Base-by-base conservation (phyloP, 53 echinoderm and acorn worm species). In the Holothuria leucospilota region DNA sequence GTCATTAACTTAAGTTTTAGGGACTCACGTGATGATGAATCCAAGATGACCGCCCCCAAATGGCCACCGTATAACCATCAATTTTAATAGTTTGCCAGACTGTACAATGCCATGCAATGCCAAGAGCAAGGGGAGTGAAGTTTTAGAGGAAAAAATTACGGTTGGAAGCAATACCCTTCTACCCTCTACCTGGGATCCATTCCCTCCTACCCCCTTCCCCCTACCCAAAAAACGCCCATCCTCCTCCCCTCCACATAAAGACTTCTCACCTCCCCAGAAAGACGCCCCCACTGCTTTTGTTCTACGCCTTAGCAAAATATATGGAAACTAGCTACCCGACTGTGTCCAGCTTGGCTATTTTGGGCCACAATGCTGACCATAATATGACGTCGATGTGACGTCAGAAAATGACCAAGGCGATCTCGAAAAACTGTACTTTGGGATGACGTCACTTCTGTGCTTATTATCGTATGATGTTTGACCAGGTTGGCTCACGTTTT, bases 221-320 rank as follows among this genome's bases (percentile, higher is more conserved):
- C n/a, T n/a, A n/a, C n/a, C n/a, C n/a, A n/a, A n/a, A n/a, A n/a
- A n/a, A n/a, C n/a, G n/a, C n/a, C n/a, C n/a, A n/a, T n/a, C n/a
- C n/a, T n/a, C n/a, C 20, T 20, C 20, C 60, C 60, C 20, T 20
- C 60, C 60, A 60, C 20, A 60, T 60, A 60, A 15, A 60, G 60
- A 60, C 13, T 20, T 20, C 60, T 60, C 60, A 13, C 60, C 20
- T 60, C 60, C 60, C 13, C 20, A 60, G 13, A 60, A 15, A 60
- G 60, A 60, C 13, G 20, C 20, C 60, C 13, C 60, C 60, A 60
- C 60, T 60, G 60, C 60, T 20, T 60, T 60, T 13, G 60, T 20
- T 60, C 60, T 60, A 60, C 60, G 60, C 60, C 60, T 15, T 60
- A 60, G 60, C 60, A 60, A 60, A 60, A 60, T n/a, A n/a, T n/a